Evolutionary conservation across 2,113 vertebrate genomes (phyloP), one percentile per base, ranked within the genome.

Genomic region (Choloepus hoffmanni): DNA sequence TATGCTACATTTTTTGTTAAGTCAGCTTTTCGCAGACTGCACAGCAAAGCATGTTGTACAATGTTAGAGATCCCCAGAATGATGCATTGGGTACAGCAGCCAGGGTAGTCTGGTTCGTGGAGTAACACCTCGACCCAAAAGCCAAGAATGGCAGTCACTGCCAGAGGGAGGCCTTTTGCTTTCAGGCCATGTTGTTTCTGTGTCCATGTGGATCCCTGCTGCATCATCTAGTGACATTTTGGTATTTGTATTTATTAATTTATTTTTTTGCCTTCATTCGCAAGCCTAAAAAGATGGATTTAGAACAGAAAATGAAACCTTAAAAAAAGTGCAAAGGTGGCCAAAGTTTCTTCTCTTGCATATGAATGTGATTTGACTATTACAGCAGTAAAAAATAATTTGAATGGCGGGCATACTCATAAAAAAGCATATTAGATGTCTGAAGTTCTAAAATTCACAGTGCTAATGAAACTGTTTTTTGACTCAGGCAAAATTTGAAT

Each of bases 301-400:
- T 94, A 93, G 70, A 92, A 90, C 30, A 94, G 85, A 96, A 96
- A 96, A 72, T 87, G n/a, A 96, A 83, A 62, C 21, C 43, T 88
- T 85, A 7, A 40, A 60, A n/a, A 84, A 92, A 65, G 19, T 55
- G 33, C 48, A 48, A 23, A 74, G 15, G 30, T 74, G n/a, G 63
- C 60, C 62, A 40, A 28, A 48, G 10, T 86, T 92, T 94, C 62
- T 83, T 79, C 9, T 74, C 62, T 89, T 94, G 30, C 1, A 0
- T 84, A n/a, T 92, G 74, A 91, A 36, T 92, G n/a, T 87, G 45
- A 70, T 84, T 85, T 7, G 53, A n/a, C 43, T 36, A 5, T 76
- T 87, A 26, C 5, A 94, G 87, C 65, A 72, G 53, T 76, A 67
- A 84, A 92, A 94, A 50, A 13, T 60, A 45, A 76, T 67, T 78